These are phyloP conservation scores for Pseudochaenichthys georgianus DNA, from an alignment of 2,797 vertebrate species.

Conservation along the genomic window DNA sequence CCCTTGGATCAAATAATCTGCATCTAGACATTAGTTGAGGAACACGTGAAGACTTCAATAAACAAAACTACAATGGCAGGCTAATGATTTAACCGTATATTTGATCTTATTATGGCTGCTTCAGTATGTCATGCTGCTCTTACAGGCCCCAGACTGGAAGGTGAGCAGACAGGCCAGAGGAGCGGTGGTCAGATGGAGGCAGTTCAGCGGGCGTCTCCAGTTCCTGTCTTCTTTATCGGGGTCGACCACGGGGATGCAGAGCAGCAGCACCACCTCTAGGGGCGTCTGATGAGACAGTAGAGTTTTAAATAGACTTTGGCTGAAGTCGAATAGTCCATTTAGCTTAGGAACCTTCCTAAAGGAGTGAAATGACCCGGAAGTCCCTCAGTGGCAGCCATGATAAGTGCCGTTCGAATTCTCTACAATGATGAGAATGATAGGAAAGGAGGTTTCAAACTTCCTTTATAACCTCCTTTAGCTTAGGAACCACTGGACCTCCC, in stretches of 20 bases:
- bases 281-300: constrained; percentile 84
- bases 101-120: background rate
- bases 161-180: constrained; percentile 89
- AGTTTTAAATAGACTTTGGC: constrained; percentile 10
- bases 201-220: constrained; percentile 97
- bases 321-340: too few species aligned
- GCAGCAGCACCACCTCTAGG: constrained; percentile 89
- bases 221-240: constrained; percentile 93
- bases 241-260: constrained; percentile 92
- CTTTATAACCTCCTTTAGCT: too few species aligned
- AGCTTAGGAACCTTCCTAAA: too few species aligned
- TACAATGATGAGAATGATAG: too few species aligned
- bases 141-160: constrained; percentile 92
- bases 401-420: too few species aligned
- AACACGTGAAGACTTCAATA: background rate
- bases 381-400: too few species aligned
- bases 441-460: too few species aligned
- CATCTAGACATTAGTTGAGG: constrained; percentile 77
- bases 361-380: too few species aligned
- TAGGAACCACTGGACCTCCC: too few species aligned
- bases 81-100: background rate
- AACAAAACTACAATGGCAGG: background rate
- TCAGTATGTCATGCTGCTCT: constrained; percentile 66
- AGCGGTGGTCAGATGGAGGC: constrained; percentile 90
- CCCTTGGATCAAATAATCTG: constrained; percentile 87